Base-by-base conservation (phyloP, 2,888 invertebrate species). In the Diarsia mendica region DNA sequence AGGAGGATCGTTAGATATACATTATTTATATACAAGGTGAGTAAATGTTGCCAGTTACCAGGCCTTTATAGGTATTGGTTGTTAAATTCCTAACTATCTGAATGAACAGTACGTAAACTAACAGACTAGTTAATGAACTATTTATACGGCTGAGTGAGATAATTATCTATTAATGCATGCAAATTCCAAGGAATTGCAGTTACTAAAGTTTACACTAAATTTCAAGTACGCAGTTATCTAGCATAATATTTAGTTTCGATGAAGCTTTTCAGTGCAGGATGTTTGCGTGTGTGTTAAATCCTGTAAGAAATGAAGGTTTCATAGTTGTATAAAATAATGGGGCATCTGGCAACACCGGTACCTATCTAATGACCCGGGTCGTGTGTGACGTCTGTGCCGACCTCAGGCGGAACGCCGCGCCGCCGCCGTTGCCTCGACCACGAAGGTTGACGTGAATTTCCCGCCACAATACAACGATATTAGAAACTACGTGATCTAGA, bases 301-400 rank as follows among this genome's bases (percentile, higher is more conserved):
- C 75, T 63, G 33, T 76, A 58, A 80, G 73, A 58, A 53, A 55
- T 65, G 61, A 75, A 81, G 84, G 85, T 83, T 86, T 86, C 71
- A 6, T 39, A 44, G n/a, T 63, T 63, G 63, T 23, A 84, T 79
- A 71, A 53, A 76, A 53, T 79, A 82, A 75, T 55, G 49, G 72
- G 75, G 71, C 77, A 84, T 85, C 81, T 82, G 83, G 85, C 87
- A 84, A 85, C 81, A 83, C 72, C 63, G 86, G 83, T 89, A 86
- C 83, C 84, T 89, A 89, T 85, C 84, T 85, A 89, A 89, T 94
- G 93, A 93, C 93, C 94, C 89, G 94, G 92, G 93, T 93, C 91
- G 88, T 83, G 82, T 84, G 85, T 95, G 95, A 95, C 95, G 95
- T 95, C 89, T 87, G 76, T 85, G 39, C 75, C 90, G 94, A 93